These are phyloP conservation scores for Nomada ruficornis DNA, from an alignment of 2,888 invertebrate species.

Conservation along the genomic window DNA sequence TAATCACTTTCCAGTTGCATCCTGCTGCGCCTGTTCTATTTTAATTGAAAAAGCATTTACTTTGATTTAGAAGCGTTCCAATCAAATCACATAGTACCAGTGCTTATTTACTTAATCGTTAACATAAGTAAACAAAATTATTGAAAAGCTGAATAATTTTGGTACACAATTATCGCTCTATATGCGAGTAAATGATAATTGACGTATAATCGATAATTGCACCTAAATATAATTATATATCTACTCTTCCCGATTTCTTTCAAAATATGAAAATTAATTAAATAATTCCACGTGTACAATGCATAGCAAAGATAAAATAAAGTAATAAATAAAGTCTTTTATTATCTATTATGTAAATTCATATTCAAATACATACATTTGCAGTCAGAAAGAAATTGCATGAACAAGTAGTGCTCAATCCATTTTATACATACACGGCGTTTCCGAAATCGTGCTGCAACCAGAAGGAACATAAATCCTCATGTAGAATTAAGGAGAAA, in stretches of 20 bases:
- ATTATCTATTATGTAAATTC: no score
- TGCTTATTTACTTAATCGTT: neutral
- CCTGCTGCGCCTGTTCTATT: no score
- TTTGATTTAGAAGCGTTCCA: neutral
- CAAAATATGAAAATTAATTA: neutral
- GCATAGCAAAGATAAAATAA: no score
- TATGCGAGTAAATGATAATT: neutral
- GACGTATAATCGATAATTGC: neutral
- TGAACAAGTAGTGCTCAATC: no score
- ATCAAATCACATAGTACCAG: neutral
- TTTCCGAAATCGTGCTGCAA: no score
- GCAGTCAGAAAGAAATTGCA: no score
- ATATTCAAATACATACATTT: no score
- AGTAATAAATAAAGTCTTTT: no score
- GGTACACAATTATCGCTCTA: neutral
- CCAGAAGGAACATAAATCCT: no score
- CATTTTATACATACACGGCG: no score
- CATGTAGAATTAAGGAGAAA: no score
- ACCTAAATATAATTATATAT: neutral
- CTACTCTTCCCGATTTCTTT: neutral
- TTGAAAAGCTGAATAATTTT: neutral
- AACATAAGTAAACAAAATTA: neutral
- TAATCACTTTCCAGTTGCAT: neutral
- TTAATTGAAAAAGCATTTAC: neutral
- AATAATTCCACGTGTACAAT: no score